These are phyloP conservation scores for Crocidura indochinensis DNA, from an alignment of 2,797 vertebrate genomes.

Conservation along the genomic window DNA sequence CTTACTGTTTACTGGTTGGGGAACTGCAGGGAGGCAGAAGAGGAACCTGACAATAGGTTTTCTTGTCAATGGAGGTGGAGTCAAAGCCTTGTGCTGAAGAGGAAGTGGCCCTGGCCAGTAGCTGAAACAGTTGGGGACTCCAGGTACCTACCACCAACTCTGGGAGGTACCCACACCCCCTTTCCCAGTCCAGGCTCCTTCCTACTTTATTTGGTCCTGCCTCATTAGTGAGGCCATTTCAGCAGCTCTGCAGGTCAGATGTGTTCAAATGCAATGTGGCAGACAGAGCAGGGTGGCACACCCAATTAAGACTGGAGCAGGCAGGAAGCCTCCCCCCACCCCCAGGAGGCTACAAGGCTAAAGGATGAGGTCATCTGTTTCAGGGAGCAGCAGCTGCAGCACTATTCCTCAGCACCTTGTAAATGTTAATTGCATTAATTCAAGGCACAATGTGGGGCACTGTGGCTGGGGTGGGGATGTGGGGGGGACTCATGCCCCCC, in stretches of 20 bases:
- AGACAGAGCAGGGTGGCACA: slow-evolving; percentile 65
- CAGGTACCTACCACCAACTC: too few relatives aligned
- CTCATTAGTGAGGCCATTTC: slow-evolving; percentile 63
- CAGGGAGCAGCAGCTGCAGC: slow-evolving; percentile 4
- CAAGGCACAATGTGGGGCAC: slow-evolving; percentile 17
- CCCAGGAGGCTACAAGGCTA: not conserved
- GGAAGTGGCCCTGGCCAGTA: too few relatives aligned
- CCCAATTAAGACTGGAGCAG: slow-evolving; percentile 60
- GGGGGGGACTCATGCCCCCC: not conserved
- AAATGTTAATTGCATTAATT: slow-evolving; percentile 73
- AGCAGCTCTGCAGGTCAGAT: slow-evolving; percentile 73
- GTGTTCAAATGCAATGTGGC: slow-evolving; percentile 80
- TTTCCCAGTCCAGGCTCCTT: not conserved
- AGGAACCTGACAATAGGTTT: too few relatives aligned
- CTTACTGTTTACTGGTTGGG: too few relatives aligned
- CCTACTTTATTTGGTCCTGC: not conserved
- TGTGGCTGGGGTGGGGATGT: not conserved
- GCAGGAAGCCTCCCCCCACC: not conserved
- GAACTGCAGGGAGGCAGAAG: too few relatives aligned
- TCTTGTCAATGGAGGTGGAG: too few relatives aligned
- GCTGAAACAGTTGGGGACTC: too few relatives aligned
- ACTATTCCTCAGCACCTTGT: slow-evolving; percentile 24
- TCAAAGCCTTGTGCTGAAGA: too few relatives aligned
- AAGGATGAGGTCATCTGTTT: slow-evolving; percentile 58
- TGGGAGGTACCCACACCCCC: too few relatives aligned